These are phyloP conservation scores for Agrilus cyanescens DNA, from an alignment of 2,888 invertebrate genomes.

Conservation along the genomic window DNA sequence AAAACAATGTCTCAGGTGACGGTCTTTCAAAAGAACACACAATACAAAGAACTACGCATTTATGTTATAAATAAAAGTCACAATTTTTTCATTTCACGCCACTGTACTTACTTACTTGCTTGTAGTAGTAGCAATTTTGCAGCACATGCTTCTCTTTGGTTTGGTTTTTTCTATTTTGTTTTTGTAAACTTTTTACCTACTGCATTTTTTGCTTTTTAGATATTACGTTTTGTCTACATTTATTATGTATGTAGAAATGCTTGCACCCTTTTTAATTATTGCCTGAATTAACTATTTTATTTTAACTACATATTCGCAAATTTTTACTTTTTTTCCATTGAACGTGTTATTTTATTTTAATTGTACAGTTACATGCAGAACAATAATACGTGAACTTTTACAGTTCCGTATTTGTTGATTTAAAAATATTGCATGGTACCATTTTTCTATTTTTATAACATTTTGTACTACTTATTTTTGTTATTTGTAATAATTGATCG, in stretches of 20 bases:
- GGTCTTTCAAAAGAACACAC: conserved; percentile 1
- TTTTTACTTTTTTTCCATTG: neutral
- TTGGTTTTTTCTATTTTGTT: no score
- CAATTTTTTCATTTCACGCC: neutral
- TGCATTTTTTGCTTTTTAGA: no score
- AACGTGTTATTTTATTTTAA: neutral
- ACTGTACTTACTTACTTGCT: neutral
- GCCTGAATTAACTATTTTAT: neutral
- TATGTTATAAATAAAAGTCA: neutral
- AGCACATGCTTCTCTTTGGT: no score
- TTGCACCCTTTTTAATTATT: neutral
- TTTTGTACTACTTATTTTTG: conserved; percentile 6
- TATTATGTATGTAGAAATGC: neutral
- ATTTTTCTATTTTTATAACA: conserved; percentile 8
- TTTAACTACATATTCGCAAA: no score
- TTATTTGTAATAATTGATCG: conserved; percentile 13
- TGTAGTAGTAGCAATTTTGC: no score
- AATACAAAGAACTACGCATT: no score
- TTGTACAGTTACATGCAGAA: no score
- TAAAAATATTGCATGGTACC: conserved; percentile 5
- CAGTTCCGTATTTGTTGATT: neutral
- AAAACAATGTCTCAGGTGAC: conserved; percentile 5
- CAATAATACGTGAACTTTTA: neutral
- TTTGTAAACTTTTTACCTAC: no score
- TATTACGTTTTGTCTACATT: no score